Base-by-base conservation (phyloP, 2,113 vertebrate genomes). In the Penelope pileata region DNA sequence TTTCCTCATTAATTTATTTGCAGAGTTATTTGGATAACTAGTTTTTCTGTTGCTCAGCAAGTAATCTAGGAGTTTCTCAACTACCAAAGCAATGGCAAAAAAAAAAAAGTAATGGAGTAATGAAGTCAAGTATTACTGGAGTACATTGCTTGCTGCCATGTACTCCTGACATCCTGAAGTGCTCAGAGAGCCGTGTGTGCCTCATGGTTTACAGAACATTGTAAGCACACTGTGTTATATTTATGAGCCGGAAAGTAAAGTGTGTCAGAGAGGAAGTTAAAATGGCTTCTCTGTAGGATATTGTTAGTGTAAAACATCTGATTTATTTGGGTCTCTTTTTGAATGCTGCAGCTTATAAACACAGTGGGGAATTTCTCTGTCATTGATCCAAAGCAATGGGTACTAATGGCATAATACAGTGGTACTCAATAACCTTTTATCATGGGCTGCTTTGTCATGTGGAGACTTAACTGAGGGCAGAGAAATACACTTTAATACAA, bases 381-480 rank as follows among this genome's bases (percentile, higher is more conserved):
- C 95, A 95, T 96, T 97, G 96, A 97, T 97, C 88, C 91, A 91
- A 96, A 97, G 91, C 85, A 96, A 86, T 96, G 85, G 75, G 67
- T 96, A 93, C 90, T 97, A 96, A 97, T 94, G 92, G 84, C 56
- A 45, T 93, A 96, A 95, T 97, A 83, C 73, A 67, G 60, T 95
- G 72, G 45, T 95, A 83, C 83, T 96, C 90, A 82, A 88, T 92
- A 96, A 94, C 84, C 91, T 93, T 95, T 94, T 94, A 95, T 93
- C 93, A 94, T 78, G 27, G 70, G 43, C 77, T 96, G 82, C 86
- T 97, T 97, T 93, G 84, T 94, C 89, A 74, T 95, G 84, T 94
- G 83, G 87, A 86, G 82, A 77, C 83, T 89, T 95, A 95, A 92
- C 72, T 32, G 69, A 95, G 79, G 29, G 60, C 40, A 92, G 67